Evolutionary conservation across 1,140 invertebrate species (phyloP).

Genomic region (Nephila pilipes): DNA sequence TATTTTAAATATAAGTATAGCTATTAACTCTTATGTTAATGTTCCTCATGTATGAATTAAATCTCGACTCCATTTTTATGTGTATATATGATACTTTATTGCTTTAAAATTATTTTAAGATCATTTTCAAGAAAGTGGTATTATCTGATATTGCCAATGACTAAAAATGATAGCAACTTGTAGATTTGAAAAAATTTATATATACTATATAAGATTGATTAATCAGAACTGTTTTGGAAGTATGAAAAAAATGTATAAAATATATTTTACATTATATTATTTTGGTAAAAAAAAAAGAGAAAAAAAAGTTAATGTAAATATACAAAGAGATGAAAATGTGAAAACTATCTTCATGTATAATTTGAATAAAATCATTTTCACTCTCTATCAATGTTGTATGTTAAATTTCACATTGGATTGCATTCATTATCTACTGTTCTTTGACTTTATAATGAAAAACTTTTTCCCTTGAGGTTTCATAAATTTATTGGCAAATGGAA

Average conservation of each 20-base stretch:
- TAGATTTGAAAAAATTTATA: background rate
- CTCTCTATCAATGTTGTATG: background rate
- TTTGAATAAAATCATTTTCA: slow-evolving; percentile 50
- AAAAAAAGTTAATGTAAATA: slow-evolving; percentile 52
- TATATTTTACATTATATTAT: slow-evolving; percentile 53
- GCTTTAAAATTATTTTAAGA: background rate
- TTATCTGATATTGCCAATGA: background rate
- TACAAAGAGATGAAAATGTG: slow-evolving; percentile 33
- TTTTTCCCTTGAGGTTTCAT: no score
- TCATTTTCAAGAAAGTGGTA: background rate
- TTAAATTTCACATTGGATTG: background rate
- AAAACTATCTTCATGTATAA: background rate
- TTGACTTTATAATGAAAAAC: no score
- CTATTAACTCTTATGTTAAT: background rate
- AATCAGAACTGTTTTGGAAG: background rate
- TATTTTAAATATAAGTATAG: no score
- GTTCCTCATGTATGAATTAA: background rate
- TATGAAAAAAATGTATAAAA: slow-evolving; percentile 22
- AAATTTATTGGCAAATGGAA: no score
- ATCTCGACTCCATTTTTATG: background rate
- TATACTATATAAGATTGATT: background rate
- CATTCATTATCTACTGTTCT: no score
- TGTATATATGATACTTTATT: background rate
- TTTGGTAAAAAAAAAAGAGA: slow-evolving; percentile 48
- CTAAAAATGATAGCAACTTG: background rate